These are phyloP conservation scores for Anguilla pacifica DNA, from an alignment of 2,797 vertebrate genomes.

Conservation along the genomic window DNA sequence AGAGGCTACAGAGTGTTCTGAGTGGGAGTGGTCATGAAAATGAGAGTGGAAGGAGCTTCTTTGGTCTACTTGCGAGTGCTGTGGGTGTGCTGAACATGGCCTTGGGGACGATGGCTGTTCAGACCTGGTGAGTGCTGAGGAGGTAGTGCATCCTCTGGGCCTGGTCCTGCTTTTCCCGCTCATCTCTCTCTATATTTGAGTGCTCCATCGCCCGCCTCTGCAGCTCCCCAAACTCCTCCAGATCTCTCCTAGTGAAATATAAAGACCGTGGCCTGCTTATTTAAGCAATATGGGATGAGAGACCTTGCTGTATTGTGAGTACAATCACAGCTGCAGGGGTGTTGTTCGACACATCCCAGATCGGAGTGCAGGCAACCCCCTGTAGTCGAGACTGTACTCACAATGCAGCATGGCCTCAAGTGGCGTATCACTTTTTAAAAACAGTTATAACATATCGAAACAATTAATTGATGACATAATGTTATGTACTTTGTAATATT, in stretches of 20 bases:
- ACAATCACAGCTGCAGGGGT: no score
- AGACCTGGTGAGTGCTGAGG: conserved; percentile 90
- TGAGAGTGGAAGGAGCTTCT: background rate
- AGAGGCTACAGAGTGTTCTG: background rate
- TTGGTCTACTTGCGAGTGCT: background rate
- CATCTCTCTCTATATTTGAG: conserved; percentile 69
- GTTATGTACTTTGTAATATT: no score
- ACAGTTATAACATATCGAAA: no score
- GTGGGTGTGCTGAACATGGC: conserved; percentile 33
- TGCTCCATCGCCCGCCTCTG: conserved; percentile 75
- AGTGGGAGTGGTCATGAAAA: background rate
- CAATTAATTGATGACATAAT: no score
- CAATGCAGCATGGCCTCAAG: no score
- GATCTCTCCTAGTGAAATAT: conserved; percentile 74
- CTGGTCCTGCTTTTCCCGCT: conserved; percentile 71
- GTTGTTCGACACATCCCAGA: no score
- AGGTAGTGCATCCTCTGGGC: conserved; percentile 89
- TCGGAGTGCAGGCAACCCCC: no score
- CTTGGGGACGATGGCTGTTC: conserved; percentile 67
- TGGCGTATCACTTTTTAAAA: no score
- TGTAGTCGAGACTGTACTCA: no score
- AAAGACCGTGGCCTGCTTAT: conserved; percentile 36
- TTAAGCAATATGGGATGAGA: conserved; percentile 16
- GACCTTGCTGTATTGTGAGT: no score
- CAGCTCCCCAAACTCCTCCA: conserved; percentile 77